Percentiles rank a stretch among this genome's conserved stretches.
phyloP scores from a whole-genome alignment of 2,113 vertebrate species.

The Sorex fumeus region DNA sequence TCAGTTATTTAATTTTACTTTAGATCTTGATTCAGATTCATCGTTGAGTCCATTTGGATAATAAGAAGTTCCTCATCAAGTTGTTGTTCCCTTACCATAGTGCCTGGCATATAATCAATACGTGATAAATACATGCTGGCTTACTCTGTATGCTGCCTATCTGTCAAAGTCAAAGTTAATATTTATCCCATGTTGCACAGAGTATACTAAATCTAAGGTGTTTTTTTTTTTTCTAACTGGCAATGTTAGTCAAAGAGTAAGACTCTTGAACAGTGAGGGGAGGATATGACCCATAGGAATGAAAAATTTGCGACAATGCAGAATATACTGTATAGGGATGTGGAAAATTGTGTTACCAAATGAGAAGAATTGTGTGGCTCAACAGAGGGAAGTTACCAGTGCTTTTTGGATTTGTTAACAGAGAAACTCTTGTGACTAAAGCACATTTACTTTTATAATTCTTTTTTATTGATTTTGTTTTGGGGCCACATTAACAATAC shows the following conservation, averaged over 20 bases:
- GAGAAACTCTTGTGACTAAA: too few relatives aligned
- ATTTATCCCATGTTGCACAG: neutral
- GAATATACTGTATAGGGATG: neutral
- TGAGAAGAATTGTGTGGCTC: neutral
- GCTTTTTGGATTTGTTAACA: neutral
- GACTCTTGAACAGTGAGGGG: neutral
- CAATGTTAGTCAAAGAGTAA: neutral
- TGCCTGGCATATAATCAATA: neutral
- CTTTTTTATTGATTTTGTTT: too few relatives aligned
- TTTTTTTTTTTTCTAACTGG: neutral
- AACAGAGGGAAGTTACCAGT: neutral
- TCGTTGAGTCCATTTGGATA: conserved; percentile 18
- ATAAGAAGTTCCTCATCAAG: neutral
- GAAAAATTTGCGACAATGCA: neutral
- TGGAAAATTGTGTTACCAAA: too few relatives aligned
- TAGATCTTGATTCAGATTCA: neutral
- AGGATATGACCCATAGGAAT: neutral
- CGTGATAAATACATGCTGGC: neutral
- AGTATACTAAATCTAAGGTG: neutral
- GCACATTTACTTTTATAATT: too few relatives aligned
- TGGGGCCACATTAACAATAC: too few relatives aligned
- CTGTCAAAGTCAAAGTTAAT: conserved; percentile 27
- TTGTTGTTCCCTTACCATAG: conserved; percentile 15
- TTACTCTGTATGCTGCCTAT: neutral
- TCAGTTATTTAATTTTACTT: conserved; percentile 44